Base-by-base conservation (phyloP, 2,113 vertebrate genomes). In the Emydura subglobosa region DNA sequence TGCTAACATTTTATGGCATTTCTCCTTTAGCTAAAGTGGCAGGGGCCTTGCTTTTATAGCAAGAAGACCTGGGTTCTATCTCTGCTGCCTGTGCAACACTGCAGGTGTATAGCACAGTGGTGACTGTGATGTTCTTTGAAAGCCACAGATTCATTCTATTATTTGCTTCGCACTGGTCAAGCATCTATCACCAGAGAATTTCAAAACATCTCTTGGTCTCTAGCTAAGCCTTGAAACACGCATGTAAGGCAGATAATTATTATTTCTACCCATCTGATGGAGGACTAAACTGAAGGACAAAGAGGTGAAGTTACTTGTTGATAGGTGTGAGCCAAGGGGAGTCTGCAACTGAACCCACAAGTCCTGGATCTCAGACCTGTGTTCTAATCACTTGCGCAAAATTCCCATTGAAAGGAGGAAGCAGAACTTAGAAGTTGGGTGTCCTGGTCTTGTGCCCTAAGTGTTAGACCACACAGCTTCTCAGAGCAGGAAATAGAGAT, bases 391-490 rank as follows among this genome's bases (percentile, higher is more conserved):
- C 21, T 72, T 72, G 34, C 19, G 22, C 65, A 72, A 72, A 0
- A 27, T 83, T 80, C 19, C 44, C 84, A 79, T 42, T 13, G 10
- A 19, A 80, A 85, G 84, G 10, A 27, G 24, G 42, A 79, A 82
- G 0, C 21, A 95, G 5, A 27, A 17, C 12, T 85, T 89, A 57
- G 72, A 39, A 27, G 0, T 44, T 55, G 51, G 51, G 3, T 50
- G 79, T 44, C 14, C 0, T n/a, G 44, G 7, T 4, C 9, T 61
- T 17, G n/a, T 2, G 2, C 49, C 42, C 0, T 4, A 0, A 3
- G 21, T 17, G 2, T 50, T 4, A n/a, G 83, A 7, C 31, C 55
- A 29, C 5, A 3, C 12, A 21, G 7, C 27, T 50, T 2, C 7
- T 25, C n/a, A 8, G 5, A 59, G 79, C 76, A 83, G 91, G 1